Conservation (phyloP, 2,888 invertebrate species). For the Lasioglossum vierecki region DNA sequence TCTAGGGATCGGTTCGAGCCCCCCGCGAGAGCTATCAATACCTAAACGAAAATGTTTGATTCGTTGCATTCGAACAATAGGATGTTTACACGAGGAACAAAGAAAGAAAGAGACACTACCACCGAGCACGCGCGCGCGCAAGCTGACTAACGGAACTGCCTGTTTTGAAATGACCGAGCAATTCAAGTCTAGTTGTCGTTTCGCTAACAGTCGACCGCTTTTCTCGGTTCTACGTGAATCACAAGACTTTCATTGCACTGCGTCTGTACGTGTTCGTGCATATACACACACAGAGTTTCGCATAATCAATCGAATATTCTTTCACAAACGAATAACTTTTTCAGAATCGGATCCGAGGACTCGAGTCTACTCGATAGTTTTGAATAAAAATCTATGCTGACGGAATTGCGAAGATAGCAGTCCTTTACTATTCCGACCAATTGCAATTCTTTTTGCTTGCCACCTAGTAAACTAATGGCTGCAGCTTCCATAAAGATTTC, state of each 20-base stretch:
- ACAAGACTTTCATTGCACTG: constrained; percentile 10
- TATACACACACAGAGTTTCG: not conserved
- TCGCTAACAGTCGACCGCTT: not conserved
- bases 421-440: not conserved
- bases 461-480: not conserved
- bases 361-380: not conserved
- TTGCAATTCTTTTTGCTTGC: not conserved
- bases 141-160: constrained; percentile 33
- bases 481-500: not conserved
- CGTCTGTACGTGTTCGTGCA: not conserved
- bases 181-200: constrained; percentile 59
- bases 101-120: constrained; percentile 2
- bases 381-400: not conserved
- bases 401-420: not conserved
- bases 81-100: not conserved
- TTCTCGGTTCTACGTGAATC: not conserved
- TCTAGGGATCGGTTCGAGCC: constrained; percentile 60
- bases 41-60: constrained; percentile 62
- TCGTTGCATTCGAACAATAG: constrained; percentile 30
- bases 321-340: not conserved
- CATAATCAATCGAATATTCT: not conserved
- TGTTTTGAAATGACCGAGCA: constrained; percentile 49
- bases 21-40: constrained; percentile 56
- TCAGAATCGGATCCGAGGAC: not conserved
- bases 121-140: not conserved